Conservation (phyloP, 2,888 invertebrate species). For the Petrolisthes cinctipes region DNA sequence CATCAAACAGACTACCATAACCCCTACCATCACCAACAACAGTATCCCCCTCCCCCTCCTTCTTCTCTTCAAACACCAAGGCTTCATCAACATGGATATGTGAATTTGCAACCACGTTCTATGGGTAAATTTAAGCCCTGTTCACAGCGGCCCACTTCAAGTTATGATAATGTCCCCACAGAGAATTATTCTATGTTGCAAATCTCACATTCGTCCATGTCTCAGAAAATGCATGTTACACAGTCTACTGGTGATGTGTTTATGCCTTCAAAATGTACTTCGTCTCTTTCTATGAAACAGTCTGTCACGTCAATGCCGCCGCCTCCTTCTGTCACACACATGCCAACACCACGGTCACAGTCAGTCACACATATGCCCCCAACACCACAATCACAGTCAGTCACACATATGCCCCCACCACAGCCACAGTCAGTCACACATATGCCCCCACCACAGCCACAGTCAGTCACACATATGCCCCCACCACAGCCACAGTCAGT, state of each 20-base stretch:
- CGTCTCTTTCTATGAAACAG: no score
- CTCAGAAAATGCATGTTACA: no score
- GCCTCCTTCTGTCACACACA: no score
- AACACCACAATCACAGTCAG: background rate
- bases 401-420: background rate
- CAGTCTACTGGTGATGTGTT: no score
- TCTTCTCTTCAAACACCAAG: background rate
- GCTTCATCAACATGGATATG: constrained; percentile 41
- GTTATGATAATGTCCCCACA: constrained; percentile 24
- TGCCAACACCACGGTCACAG: no score
- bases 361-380: background rate
- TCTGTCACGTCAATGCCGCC: no score
- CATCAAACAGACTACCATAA: constrained; percentile 6
- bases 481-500: background rate
- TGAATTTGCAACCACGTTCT: constrained; percentile 36
- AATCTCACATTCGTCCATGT: no score
- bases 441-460: background rate
- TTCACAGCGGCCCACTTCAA: constrained; percentile 22
- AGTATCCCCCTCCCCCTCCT: background rate
- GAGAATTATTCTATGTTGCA: background rate
- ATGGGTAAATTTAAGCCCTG: background rate
- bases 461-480: background rate
- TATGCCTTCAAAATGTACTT: no score
- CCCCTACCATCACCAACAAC: background rate
- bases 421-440: background rate